Percentiles rank a stretch among this genome's conserved stretches.
phyloP scores from a whole-genome alignment of 2,888 invertebrate species.

The Harpalus rubripes region DNA sequence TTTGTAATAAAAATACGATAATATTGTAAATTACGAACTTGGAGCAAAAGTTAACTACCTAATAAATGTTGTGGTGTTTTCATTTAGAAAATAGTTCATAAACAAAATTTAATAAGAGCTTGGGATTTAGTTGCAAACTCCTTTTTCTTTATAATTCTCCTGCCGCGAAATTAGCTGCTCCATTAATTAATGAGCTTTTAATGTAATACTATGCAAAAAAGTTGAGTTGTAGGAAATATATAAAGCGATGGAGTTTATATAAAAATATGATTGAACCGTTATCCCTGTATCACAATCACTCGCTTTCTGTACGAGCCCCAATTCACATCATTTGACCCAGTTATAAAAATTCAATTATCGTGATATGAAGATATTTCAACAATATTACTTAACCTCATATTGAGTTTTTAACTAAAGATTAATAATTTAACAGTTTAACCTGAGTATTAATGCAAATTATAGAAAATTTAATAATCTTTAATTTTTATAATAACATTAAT shows the following conservation, averaged over 20 bases:
- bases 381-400: too few species aligned
- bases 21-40: not conserved
- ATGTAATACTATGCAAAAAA: conserved; percentile 1
- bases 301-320: too few species aligned
- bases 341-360: too few species aligned
- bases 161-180: conserved; percentile 1
- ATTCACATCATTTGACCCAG: too few species aligned
- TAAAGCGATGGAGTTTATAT: not conserved
- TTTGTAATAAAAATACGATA: not conserved
- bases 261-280: not conserved
- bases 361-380: too few species aligned
- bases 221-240: not conserved
- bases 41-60: not conserved
- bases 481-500: too few species aligned
- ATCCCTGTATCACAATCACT: not conserved
- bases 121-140: conserved; percentile 7
- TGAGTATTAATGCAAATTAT: too few species aligned
- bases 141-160: conserved; percentile 27
- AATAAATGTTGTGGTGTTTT: conserved; percentile 5
- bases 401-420: too few species aligned
- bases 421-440: too few species aligned
- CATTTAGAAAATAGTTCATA: conserved; percentile 29
- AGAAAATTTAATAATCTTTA: too few species aligned
- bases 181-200: conserved; percentile 47
- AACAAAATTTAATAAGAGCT: conserved; percentile 30